Percentiles rank a stretch among this genome's conserved stretches.
These are phyloP conservation scores for Cyanoramphus novaezelandiae DNA, from an alignment of 2,113 vertebrate genomes.

Conservation along the genomic window DNA sequence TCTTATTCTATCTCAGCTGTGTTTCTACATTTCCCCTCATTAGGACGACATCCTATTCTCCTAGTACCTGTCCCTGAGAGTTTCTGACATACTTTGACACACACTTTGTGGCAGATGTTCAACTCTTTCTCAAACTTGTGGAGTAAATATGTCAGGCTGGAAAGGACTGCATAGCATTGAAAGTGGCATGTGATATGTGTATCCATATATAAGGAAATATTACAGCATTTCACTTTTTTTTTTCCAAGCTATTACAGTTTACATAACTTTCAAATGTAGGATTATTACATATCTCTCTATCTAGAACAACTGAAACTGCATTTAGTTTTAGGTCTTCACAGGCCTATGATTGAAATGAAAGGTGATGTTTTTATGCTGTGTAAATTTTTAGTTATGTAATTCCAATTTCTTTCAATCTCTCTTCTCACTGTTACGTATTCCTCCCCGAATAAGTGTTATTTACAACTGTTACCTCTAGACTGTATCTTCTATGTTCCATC, in stretches of 20 bases:
- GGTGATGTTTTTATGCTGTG: not conserved
- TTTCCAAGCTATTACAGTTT: not conserved
- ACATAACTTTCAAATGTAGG: not conserved
- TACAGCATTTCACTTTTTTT: not conserved
- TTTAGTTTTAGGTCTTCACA: not conserved
- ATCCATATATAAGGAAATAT: not conserved
- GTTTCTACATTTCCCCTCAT: not conserved
- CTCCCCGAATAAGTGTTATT: not conserved
- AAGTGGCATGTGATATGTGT: not conserved
- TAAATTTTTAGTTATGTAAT: not conserved
- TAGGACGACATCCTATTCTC: not conserved
- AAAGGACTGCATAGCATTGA: not conserved
- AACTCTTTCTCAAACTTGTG: not conserved
- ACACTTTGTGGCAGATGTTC: not conserved
- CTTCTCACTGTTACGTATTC: not conserved
- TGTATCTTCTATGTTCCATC: not conserved
- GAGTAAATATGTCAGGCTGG: not conserved
- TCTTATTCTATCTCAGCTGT: not conserved
- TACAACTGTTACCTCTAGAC: not conserved
- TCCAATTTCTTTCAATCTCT: not conserved
- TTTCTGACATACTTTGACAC: not conserved
- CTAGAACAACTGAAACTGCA: not conserved
- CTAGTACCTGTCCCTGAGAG: not conserved
- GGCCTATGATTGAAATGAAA: constrained; percentile 5
- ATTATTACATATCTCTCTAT: not conserved